A percentile compares a stretch with the other conserved stretches of the same genome.
phyloP scores from a whole-genome alignment of 2,797 vertebrate genomes.

The Cetoscarus ocellatus region DNA sequence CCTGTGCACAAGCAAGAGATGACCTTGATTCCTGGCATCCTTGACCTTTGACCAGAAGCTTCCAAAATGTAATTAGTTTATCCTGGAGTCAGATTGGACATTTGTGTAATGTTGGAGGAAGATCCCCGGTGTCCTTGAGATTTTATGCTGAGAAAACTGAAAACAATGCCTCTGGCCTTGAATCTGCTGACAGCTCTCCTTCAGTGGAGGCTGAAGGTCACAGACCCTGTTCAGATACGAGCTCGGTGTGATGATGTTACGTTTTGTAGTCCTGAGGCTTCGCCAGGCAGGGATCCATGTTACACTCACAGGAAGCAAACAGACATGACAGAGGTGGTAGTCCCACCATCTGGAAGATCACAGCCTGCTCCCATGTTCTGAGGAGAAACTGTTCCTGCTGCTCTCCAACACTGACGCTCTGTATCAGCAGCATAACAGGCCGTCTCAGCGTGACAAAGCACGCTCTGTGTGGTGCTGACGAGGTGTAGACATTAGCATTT shows the following conservation, averaged over 20 bases:
- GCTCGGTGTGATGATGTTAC: constrained; percentile 10
- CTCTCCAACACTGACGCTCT: constrained; percentile 19
- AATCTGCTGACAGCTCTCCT: too few species aligned
- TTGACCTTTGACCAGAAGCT: too few species aligned
- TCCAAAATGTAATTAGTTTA: too few species aligned
- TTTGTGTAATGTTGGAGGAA: too few species aligned
- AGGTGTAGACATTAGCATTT: constrained; percentile 7
- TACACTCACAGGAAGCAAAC: constrained; percentile 34
- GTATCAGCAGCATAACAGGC: constrained; percentile 34
- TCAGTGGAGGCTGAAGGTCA: background rate
- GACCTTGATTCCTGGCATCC: too few species aligned
- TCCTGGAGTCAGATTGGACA: too few species aligned
- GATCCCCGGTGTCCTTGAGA: too few species aligned
- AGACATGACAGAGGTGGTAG: constrained; percentile 37
- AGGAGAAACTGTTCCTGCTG: constrained; percentile 35
- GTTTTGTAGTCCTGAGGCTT: constrained; percentile 8
- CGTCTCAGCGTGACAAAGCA: constrained; percentile 34
- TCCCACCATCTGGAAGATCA: constrained; percentile 48
- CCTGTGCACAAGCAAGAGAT: too few species aligned
- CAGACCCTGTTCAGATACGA: constrained; percentile 19
- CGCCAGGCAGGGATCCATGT: constrained; percentile 20
- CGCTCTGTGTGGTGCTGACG: background rate
- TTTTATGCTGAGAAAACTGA: too few species aligned
- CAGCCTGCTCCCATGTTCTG: constrained; percentile 42
- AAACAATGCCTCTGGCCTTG: too few species aligned